These are phyloP conservation scores for Heliopora coerulea DNA, from an alignment of 92 coral and sea anemone species.

Conservation along the genomic window DNA sequence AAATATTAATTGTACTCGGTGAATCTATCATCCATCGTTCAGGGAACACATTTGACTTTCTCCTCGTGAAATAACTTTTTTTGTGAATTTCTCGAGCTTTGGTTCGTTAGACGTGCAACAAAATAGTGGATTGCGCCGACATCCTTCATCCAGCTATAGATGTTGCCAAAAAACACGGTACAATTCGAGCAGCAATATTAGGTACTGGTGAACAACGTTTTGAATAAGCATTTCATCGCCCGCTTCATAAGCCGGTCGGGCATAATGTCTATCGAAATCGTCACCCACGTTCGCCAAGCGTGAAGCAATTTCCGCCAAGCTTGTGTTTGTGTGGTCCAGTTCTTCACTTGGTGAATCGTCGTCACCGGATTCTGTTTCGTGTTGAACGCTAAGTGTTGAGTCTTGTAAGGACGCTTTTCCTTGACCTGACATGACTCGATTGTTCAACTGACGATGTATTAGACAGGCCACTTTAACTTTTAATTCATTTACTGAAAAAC, in stretches of 20 bases:
- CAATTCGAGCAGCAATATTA: neutral
- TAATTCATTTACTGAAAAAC: neutral
- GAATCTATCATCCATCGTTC: too few relatives aligned
- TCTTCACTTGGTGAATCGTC: neutral
- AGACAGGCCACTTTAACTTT: neutral
- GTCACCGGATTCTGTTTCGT: too few relatives aligned
- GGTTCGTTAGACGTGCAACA: too few relatives aligned
- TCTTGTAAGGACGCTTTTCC: neutral
- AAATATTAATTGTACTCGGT: too few relatives aligned
- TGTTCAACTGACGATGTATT: neutral
- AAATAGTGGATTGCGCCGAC: too few relatives aligned
- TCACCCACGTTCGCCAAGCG: neutral
- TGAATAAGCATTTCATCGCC: neutral
- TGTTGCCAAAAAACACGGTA: neutral
- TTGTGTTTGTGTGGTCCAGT: neutral
- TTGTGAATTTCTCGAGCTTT: too few relatives aligned
- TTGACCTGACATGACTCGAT: neutral
- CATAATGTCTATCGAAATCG: neutral
- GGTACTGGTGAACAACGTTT: neutral
- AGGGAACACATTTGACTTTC: too few relatives aligned
- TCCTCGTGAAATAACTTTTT: too few relatives aligned
- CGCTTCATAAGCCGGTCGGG: neutral
- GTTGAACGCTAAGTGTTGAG: neutral
- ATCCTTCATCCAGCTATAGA: too few relatives aligned
- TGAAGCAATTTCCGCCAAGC: neutral